Percentiles rank a stretch among this genome's conserved stretches.
phyloP scores from a whole-genome alignment of 2,888 invertebrate species.

The Steinernema hermaphroditum region DNA sequence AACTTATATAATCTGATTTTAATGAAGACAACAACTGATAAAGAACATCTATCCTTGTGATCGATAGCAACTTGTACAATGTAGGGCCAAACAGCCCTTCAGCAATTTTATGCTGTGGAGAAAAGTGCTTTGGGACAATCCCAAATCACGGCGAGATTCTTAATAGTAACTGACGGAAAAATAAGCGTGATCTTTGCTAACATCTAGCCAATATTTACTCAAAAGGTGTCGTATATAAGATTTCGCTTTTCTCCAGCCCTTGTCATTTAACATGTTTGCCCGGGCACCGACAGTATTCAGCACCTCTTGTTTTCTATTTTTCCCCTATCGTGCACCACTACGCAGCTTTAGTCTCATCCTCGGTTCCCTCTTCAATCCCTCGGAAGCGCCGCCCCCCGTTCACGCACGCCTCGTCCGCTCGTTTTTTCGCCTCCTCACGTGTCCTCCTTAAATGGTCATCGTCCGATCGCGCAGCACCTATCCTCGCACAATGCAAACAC shows the following conservation, averaged over 20 bases:
- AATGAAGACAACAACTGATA: no score
- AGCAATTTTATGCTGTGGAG: no score
- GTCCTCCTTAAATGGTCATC: slow-evolving; percentile 29
- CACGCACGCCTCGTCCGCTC: slow-evolving; percentile 24
- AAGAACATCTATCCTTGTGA: no score
- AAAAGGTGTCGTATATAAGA: neutral
- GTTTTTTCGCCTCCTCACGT: slow-evolving; percentile 25
- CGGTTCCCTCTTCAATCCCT: neutral
- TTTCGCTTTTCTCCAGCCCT: neutral
- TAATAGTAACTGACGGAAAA: no score
- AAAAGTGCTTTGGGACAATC: no score
- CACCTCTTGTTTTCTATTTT: neutral
- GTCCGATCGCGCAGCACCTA: slow-evolving; percentile 3
- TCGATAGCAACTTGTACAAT: no score
- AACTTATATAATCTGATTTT: no score
- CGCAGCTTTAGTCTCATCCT: neutral
- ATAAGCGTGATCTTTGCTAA: no score
- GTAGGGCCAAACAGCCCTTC: no score
- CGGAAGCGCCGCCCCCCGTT: slow-evolving; percentile 13
- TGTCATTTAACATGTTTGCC: slow-evolving; percentile 1
- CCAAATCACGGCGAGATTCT: no score
- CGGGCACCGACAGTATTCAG: neutral
- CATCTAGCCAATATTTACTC: neutral
- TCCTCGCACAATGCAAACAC: slow-evolving; percentile 14
- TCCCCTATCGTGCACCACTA: neutral